Base-by-base conservation (phyloP, 1,140 invertebrate species). In the Coenobita brevimanus region DNA sequence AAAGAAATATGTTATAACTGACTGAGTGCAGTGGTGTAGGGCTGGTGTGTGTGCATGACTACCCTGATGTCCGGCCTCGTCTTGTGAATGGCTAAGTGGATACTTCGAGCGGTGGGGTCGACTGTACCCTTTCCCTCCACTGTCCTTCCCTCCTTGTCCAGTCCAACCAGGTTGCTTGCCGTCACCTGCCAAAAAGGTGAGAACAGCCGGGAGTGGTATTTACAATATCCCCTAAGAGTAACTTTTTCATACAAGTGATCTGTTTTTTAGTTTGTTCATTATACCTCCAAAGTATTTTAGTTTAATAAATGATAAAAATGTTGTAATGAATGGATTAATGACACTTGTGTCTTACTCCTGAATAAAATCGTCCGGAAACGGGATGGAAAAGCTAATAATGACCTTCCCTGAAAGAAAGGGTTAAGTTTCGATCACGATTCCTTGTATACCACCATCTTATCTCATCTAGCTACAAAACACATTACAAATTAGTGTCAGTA, bases 1-100 rank as follows among this genome's bases (percentile, higher is more conserved):
- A n/a, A n/a, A n/a, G n/a, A n/a, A 1, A 69, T 17, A 3, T 13
- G 1, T 2, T n/a, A 1, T 0, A 10, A 38, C 67, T 83, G 21
- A 83, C 82, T 64, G 1, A 83, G 46, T 2, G 82, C 67, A 0
- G 82, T 73, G 82, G 36, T 33, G 64, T 83, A 83, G 13, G 82
- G 82, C 82, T 73, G 82, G 43, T 83, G 82, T 4, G 67, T 73
- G 64, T 83, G 82, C 82, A 83, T 83, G 13, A 83, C 33, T 1
- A 83, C 82, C 27, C 36, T 73, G 24, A 36, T 57, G 10, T 54
- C 82, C n/a, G 64, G 13, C 67, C 82, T 24, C 41, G 10, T 73
- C 46, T 83, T 71, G 67, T 83, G 82, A 2, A 83, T 73, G 33
- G 82, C 41, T 4, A 83, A 41, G 33, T 85, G 71, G 30, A 85